phyloP scores from a whole-genome alignment of 2,888 invertebrate species.

The Sialis fuliginosa region DNA sequence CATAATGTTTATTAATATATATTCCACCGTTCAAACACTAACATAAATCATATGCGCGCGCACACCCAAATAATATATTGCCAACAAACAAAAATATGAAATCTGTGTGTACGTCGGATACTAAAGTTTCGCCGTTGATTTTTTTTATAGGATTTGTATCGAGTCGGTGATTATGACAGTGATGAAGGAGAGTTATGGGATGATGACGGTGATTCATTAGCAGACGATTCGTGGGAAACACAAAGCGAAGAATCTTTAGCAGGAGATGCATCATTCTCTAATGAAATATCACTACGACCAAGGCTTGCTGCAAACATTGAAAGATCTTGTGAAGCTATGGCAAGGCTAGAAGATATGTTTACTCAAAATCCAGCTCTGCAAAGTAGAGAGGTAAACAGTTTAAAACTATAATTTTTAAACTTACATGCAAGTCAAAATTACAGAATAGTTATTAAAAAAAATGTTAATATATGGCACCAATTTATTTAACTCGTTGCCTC shows the following conservation, averaged over 20 bases:
- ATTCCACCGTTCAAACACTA: too few relatives aligned
- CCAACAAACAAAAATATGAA: too few relatives aligned
- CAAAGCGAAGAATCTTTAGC: constrained; percentile 42
- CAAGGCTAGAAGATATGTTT: constrained; percentile 61
- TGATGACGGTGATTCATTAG: constrained; percentile 32
- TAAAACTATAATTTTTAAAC: not conserved
- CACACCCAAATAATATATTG: too few relatives aligned
- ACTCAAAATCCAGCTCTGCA: constrained; percentile 57
- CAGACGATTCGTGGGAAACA: constrained; percentile 71
- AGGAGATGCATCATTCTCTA: constrained; percentile 28
- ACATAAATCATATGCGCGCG: too few relatives aligned
- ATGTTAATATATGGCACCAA: too few relatives aligned
- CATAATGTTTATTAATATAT: too few relatives aligned
- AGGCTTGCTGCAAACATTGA: constrained; percentile 61
- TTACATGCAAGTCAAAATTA: not conserved
- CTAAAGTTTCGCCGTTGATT: too few relatives aligned
- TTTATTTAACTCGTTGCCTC: too few relatives aligned
- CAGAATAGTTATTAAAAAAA: too few relatives aligned
- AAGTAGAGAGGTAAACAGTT: constrained; percentile 40
- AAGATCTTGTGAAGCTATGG: constrained; percentile 55
- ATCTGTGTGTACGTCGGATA: too few relatives aligned
- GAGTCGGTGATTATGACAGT: constrained; percentile 54
- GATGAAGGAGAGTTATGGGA: constrained; percentile 62
- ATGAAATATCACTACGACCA: constrained; percentile 26
- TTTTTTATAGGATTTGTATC: constrained; percentile 20